A percentile compares a stretch with the other conserved stretches of the same genome.
These are phyloP conservation scores for Gobio gobio DNA, from an alignment of 2,113 vertebrate species.

Conservation along the genomic window DNA sequence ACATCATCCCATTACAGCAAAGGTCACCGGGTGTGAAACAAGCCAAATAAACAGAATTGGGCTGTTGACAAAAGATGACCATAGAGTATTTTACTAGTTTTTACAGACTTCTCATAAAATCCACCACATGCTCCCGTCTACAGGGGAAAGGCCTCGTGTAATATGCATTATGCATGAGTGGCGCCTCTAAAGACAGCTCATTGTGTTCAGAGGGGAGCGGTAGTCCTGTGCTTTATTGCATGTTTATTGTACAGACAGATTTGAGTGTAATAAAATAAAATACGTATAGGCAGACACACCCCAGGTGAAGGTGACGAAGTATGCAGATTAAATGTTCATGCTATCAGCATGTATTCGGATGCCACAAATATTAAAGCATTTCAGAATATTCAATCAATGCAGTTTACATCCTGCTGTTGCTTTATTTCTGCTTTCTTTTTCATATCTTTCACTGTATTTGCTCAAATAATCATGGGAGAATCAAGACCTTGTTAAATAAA, in stretches of 20 bases:
- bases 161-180: constrained; percentile 41
- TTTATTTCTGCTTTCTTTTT: background rate
- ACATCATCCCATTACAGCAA: background rate
- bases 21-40: constrained; percentile 20
- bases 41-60: constrained; percentile 5
- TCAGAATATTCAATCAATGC: background rate
- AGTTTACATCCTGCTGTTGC: background rate
- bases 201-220: constrained; percentile 23
- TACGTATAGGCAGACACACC: background rate
- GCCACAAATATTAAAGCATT: constrained; percentile 20
- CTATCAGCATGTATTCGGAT: background rate
- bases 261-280: constrained; percentile 12
- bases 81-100: constrained; percentile 4
- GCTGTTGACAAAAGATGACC: constrained; percentile 28
- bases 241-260: constrained; percentile 27
- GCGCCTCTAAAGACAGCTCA: constrained; percentile 6
- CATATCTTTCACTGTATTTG: background rate
- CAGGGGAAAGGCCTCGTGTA: background rate
- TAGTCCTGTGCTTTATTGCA: constrained; percentile 5
- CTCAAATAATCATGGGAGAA: constrained; percentile 5
- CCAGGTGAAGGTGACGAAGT: constrained; percentile 8
- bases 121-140: constrained; percentile 35
- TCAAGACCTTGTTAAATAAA: constrained; percentile 17
- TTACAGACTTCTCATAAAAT: constrained; percentile 27
- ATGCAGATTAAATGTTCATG: background rate